Conservation (phyloP, 2,888 invertebrate genomes). For the Xestia xanthographa region DNA sequence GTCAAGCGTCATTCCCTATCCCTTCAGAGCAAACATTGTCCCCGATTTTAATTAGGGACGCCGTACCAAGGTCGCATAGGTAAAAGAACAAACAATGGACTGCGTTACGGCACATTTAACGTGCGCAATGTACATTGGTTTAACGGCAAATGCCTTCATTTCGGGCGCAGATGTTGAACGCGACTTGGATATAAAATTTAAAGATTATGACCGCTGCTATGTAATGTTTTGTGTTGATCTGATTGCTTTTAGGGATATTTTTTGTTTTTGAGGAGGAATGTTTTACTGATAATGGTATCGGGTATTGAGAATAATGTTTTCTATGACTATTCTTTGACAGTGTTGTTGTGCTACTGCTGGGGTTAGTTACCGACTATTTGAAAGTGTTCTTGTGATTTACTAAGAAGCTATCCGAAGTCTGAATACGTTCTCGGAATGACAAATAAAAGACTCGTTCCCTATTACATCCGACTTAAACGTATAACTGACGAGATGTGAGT, state of each 20-base stretch:
- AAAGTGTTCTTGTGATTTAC: neutral
- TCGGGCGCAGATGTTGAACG: conserved; percentile 64
- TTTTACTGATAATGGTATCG: conserved; percentile 9
- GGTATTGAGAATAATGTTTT: neutral
- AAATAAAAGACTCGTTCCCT: neutral
- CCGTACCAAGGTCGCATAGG: conserved; percentile 53
- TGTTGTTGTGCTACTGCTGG: neutral
- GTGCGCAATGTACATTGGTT: conserved; percentile 63
- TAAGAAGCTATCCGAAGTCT: neutral
- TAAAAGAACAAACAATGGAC: conserved; percentile 64
- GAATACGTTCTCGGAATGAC: too few relatives aligned
- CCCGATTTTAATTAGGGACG: conserved; percentile 61
- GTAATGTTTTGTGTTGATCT: conserved; percentile 49
- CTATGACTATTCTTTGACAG: neutral
- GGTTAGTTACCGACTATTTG: neutral
- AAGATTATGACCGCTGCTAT: conserved; percentile 63
- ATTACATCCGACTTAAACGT: neutral
- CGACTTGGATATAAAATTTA: conserved; percentile 68
- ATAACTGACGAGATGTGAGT: neutral
- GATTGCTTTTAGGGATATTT: conserved; percentile 32
- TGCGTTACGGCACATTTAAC: conserved; percentile 57
- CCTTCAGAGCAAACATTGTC: conserved; percentile 56
- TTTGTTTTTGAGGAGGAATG: neutral
- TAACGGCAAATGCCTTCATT: conserved; percentile 68
- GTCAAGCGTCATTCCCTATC: conserved; percentile 42